Base-by-base conservation (phyloP, 2,888 invertebrate species). In the Hetaerina titia region DNA sequence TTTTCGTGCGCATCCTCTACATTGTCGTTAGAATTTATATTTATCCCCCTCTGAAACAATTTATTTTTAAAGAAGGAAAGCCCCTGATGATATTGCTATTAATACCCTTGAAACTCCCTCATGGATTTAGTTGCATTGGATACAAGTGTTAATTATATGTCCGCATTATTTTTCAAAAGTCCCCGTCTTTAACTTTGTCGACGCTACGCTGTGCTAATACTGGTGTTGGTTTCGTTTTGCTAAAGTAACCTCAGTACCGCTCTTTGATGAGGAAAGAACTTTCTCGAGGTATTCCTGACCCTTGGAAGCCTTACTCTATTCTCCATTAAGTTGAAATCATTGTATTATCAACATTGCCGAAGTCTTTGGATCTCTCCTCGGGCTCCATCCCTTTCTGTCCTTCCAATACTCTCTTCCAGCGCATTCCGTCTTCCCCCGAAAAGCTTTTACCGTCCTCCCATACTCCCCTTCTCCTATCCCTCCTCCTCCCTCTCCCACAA, bases 261-360 rank as follows among this genome's bases (percentile, higher is more conserved):
- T 31, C 81, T 81, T 81, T 31, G 81, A 31, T 31, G 81, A 4
- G 13, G 11, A 31, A 81, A 81, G 22, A 31, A 81, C 81, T 81
- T 31, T 81, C 81, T 31, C 81, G 81, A 31, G 81, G 22, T 81
- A 81, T 81, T 81, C 81, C 81, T 15, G 81, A 81, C 81, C 81
- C 25, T 31, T 31, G 45, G 45, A 81, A 81, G 31, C 31, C 81
- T 81, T 57, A 45, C 58, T 89, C 64, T 17, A 64, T 64, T 31
- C 89, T 69, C 64, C 90, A 64, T 69, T 69, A 45, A 64, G 45
- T 69, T 58, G 56, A n/a, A 89, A 64, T 45, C 63, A 64, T 90
- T 25, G 63, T 64, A n/a, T 90, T 90, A 60, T 60, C 13, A 60
- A 25, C 90, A 89, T 57, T 57, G 6, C 58, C 11, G 63, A n/a